phyloP scores from a whole-genome alignment of 2,797 vertebrate genomes.

The Micromesistius poutassou region DNA sequence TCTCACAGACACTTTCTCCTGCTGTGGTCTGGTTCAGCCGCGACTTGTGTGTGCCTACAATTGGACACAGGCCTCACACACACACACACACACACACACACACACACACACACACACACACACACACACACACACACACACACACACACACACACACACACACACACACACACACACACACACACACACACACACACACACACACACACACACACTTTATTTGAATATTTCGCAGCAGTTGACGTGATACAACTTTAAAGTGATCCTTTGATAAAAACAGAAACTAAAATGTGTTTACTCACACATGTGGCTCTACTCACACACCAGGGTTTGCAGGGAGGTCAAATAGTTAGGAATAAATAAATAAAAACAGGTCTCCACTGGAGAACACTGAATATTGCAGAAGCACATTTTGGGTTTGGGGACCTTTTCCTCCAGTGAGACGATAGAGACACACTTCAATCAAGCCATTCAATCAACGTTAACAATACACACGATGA shows the following conservation, averaged over 20 bases:
- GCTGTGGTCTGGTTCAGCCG: background rate
- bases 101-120: background rate
- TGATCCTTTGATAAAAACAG: conserved; percentile 4
- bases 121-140: conserved; percentile 1
- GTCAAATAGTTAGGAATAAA: conserved; percentile 41
- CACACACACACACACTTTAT: conserved; percentile 26
- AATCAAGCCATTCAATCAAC: too few species aligned
- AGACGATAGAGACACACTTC: too few species aligned
- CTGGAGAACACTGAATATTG: too few species aligned
- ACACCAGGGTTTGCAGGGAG: conserved; percentile 17
- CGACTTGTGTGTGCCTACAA: background rate
- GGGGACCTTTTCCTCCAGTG: background rate
- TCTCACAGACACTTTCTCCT: background rate
- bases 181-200: background rate
- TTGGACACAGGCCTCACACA: background rate
- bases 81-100: background rate
- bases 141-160: conserved; percentile 2
- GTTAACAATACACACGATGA: too few species aligned
- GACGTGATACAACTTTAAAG: too few species aligned
- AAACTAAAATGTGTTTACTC: too few species aligned
- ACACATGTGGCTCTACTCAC: background rate
- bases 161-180: background rate
- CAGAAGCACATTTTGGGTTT: conserved; percentile 8
- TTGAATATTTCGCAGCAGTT: conserved; percentile 4
- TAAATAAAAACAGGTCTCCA: too few species aligned